Conservation (phyloP, 1,140 invertebrate genomes). For the Caligus rogercresseyi region DNA sequence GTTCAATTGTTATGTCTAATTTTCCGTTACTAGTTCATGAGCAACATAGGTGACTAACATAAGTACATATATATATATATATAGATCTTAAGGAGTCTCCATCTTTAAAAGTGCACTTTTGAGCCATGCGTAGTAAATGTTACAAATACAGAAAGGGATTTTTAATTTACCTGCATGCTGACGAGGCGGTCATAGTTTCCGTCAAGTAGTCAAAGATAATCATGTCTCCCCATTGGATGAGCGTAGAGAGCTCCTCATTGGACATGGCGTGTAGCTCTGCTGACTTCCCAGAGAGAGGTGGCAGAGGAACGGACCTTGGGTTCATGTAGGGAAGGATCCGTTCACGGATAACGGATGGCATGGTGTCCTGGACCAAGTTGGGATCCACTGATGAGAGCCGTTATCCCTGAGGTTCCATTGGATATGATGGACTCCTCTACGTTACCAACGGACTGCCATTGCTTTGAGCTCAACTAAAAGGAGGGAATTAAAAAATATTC, state of each 20-base stretch:
- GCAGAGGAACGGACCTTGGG: background rate
- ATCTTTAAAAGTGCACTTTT: too few relatives aligned
- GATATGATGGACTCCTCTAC: conserved; percentile 1
- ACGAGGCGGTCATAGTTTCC: conserved; percentile 30
- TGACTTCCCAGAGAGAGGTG: background rate
- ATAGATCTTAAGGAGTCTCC: too few relatives aligned
- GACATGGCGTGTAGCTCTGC: background rate
- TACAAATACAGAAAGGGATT: too few relatives aligned
- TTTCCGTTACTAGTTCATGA: too few relatives aligned
- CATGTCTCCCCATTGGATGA: conserved; percentile 32
- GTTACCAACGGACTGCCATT: background rate
- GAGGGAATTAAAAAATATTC: background rate
- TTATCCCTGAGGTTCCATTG: background rate
- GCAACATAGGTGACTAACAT: too few relatives aligned
- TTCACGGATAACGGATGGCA: background rate
- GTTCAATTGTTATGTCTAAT: too few relatives aligned
- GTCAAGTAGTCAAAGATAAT: conserved; percentile 34
- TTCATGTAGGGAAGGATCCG: background rate
- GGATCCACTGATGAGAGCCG: conserved; percentile 15
- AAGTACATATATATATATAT: too few relatives aligned
- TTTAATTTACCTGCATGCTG: conserved; percentile 22
- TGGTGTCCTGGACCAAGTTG: background rate
- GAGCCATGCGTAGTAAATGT: conserved; percentile 10
- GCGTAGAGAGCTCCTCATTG: conserved; percentile 23
- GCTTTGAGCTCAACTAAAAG: background rate